Evolutionary conservation across 2,113 vertebrate genomes (phyloP).

Genomic region (Dromas ardeola): DNA sequence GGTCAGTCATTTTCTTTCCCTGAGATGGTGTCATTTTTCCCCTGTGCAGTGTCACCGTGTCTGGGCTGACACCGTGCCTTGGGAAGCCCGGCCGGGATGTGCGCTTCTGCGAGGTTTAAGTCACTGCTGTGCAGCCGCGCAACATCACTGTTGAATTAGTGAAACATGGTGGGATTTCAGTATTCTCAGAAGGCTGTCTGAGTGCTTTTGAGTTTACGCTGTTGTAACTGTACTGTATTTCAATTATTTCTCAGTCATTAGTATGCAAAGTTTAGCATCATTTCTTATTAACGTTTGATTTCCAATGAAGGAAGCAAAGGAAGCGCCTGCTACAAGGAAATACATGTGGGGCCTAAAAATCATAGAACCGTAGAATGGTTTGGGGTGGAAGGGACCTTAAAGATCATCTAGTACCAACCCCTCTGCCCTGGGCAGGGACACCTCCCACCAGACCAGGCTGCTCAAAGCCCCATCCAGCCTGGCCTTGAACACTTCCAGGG

Average conservation of each 20-base stretch:
- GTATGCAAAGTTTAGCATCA: not conserved
- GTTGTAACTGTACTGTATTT: not conserved
- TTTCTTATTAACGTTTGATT: not conserved
- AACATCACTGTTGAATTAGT: not conserved
- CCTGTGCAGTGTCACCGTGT: rapidly evolving
- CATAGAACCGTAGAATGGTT: not conserved
- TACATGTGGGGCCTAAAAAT: not conserved
- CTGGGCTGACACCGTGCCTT: not conserved
- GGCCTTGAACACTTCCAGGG: not conserved
- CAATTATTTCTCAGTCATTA: not conserved
- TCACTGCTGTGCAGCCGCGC: not conserved
- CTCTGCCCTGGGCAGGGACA: too few species aligned
- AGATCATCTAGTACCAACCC: not conserved
- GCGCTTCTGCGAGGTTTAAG: not conserved
- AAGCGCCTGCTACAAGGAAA: not conserved
- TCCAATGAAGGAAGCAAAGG: not conserved
- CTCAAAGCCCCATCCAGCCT: not conserved
- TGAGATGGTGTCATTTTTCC: not conserved
- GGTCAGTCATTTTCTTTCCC: not conserved
- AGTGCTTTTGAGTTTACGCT: not conserved
- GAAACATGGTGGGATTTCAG: not conserved
- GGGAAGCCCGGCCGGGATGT: not conserved
- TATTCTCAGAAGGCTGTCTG: not conserved
- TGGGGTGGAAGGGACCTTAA: not conserved
- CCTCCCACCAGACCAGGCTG: not conserved